Percentiles rank a stretch among this genome's conserved stretches.
These are phyloP conservation scores for Ianthella basta DNA, from an alignment of 37 sponge, comb jelly and placozoan genomes.

Conservation along the genomic window DNA sequence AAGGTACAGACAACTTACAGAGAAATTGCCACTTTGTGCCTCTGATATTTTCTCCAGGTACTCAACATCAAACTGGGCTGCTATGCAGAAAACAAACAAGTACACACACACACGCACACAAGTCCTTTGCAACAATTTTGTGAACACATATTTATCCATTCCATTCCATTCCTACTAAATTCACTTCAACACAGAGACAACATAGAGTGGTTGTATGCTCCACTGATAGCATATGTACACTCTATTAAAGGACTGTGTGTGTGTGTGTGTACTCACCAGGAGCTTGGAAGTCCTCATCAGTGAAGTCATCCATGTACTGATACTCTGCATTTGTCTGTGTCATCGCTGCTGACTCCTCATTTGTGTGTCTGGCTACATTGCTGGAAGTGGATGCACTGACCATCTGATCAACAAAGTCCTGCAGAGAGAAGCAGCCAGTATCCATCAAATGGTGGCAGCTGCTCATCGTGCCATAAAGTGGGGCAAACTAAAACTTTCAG, in stretches of 20 bases:
- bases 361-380: not conserved
- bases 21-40: not conserved
- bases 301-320: slow-evolving; percentile 59
- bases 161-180: too few relatives aligned
- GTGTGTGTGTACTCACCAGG: slow-evolving; percentile 27
- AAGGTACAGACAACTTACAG: not conserved
- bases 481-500: too few relatives aligned
- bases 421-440: too few relatives aligned
- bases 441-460: too few relatives aligned
- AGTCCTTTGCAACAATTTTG: too few relatives aligned
- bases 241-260: too few relatives aligned
- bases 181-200: too few relatives aligned
- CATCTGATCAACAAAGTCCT: too few relatives aligned
- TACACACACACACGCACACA: not conserved
- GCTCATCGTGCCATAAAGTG: too few relatives aligned
- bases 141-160: too few relatives aligned
- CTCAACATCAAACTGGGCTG: slow-evolving; percentile 68
- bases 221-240: too few relatives aligned
- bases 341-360: not conserved
- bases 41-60: slow-evolving; percentile 52
- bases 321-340: slow-evolving; percentile 7
- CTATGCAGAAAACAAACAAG: slow-evolving; percentile 16
- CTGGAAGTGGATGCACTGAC: not conserved
- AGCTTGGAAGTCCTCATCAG: slow-evolving; percentile 63
- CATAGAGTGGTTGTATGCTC: too few relatives aligned